Evolutionary conservation across 2,888 invertebrate genomes (phyloP), one percentile per base, ranked within the genome.

Genomic region (Shargacucullia verbasci): DNA sequence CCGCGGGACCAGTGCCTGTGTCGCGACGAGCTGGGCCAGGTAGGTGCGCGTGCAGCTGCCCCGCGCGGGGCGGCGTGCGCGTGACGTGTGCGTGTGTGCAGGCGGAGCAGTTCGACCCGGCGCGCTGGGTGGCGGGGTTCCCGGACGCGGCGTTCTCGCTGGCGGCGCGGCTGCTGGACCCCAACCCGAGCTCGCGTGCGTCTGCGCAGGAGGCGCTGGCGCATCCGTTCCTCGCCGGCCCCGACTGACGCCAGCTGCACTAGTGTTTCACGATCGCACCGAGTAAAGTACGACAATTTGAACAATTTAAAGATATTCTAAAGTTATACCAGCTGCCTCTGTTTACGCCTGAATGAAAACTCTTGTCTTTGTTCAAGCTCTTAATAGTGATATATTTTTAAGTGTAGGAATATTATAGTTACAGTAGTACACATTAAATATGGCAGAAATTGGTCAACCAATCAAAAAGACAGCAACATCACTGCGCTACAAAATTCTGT

Each of bases 61-160:
- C 4, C 20, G 20, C 2, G 2, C 20, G 20, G 20, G 2, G 20
- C 20, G 4, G 20, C 20, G 20, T 4, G n/a, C 20, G 20, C 20
- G 20, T 14, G 15, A 25, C 12, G 12, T 44, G 14, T 11, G 8
- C 4, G 2, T 29, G 29, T 0, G 7, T 0, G 20, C 80, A 89
- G 89, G 79, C 81, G 62, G 76, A 70, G 37, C 56, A 45, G 49
- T 75, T 79, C 64, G 40, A 31, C 7, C 43, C 72, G 35, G 45
- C 34, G 14, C 68, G 50, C 8, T 3, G 8, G 34, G 81, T 86
- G 70, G 87, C 84, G 50, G 93, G 90, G 12, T 97, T 96, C 88
- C 97, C 97, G 15, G 94, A 95, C 76, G 92, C 95, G 64, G 98
- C 97, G 0, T 98, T 96, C 89, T 95, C 97, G 81, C 94, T 98